phyloP scores from a whole-genome alignment of 2,797 vertebrate genomes.

The Nannoperca australis region DNA sequence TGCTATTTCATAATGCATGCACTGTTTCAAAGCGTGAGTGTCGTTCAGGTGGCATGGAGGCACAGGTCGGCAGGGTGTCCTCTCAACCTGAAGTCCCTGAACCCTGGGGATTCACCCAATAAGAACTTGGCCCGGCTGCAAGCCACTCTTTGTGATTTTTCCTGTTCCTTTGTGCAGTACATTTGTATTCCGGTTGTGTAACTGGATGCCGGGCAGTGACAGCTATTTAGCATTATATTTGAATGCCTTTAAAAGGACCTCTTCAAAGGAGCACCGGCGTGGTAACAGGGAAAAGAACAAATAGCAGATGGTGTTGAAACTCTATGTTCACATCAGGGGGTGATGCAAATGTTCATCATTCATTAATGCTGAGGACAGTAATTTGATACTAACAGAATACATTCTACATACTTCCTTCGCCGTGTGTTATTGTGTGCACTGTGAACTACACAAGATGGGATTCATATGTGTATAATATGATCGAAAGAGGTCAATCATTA shows the following conservation, averaged over 20 bases:
- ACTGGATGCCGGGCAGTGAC: conserved; percentile 65
- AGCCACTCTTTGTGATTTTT: conserved; percentile 34
- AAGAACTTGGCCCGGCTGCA: conserved; percentile 29
- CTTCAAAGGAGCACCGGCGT: conserved; percentile 75
- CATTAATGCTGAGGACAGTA: conserved; percentile 78
- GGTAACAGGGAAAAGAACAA: conserved; percentile 77
- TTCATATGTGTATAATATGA: conserved; percentile 42
- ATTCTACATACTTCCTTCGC: conserved; percentile 27
- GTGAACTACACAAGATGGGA: conserved; percentile 20
- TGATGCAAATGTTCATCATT: conserved; percentile 79
- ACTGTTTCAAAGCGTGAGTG: conserved; percentile 31
- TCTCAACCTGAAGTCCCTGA: conserved; percentile 20
- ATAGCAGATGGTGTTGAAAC: conserved; percentile 85
- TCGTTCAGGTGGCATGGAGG: conserved; percentile 13
- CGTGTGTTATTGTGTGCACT: conserved; percentile 10
- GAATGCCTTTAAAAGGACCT: conserved; percentile 81
- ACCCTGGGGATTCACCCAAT: conserved; percentile 12
- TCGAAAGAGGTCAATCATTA: conserved; percentile 75
- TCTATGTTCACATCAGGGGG: conserved; percentile 79
- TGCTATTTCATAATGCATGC: conserved; percentile 17
- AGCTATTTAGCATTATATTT: conserved; percentile 84
- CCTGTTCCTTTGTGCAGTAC: conserved; percentile 21
- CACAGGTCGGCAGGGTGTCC: conserved; percentile 17
- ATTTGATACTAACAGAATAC: conserved; percentile 67
- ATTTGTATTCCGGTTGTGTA: conserved; percentile 75